Evolutionary conservation across 2,888 invertebrate genomes (phyloP).

Genomic region (Harmothoe impar): DNA sequence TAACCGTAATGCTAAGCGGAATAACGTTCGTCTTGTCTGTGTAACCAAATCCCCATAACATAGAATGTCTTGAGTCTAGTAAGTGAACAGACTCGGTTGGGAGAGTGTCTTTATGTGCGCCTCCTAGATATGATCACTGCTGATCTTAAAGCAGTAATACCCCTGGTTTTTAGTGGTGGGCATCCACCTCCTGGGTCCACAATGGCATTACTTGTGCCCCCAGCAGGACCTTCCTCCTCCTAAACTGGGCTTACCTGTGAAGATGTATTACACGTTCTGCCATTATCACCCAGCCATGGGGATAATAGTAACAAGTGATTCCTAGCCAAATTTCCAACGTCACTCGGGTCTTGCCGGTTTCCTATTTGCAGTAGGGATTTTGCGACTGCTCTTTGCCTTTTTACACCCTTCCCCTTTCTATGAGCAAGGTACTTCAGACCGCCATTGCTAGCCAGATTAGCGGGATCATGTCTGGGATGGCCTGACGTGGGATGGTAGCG

Average conservation of each 20-base stretch:
- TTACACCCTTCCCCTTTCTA: neutral
- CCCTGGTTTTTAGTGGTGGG: neutral
- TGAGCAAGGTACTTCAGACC: neutral
- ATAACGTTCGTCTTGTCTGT: too few relatives aligned
- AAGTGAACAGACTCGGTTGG: too few relatives aligned
- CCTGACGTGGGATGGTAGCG: neutral
- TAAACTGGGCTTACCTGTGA: constrained; percentile 15
- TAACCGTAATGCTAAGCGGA: too few relatives aligned
- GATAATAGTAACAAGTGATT: constrained; percentile 10
- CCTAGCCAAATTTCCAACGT: neutral
- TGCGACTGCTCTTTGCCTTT: neutral
- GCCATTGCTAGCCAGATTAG: neutral
- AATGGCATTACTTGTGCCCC: constrained; percentile 28
- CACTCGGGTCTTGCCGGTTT: neutral
- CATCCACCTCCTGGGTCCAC: neutral
- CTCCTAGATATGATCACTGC: neutral
- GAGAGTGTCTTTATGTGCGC: too few relatives aligned
- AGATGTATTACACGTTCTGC: constrained; percentile 11
- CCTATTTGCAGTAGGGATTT: constrained; percentile 41
- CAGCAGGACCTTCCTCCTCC: neutral
- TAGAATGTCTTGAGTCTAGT: too few relatives aligned
- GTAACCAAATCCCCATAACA: too few relatives aligned
- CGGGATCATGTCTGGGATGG: neutral
- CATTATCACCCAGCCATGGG: constrained; percentile 20
- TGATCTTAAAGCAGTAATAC: neutral